Evolutionary conservation across 1,140 invertebrate genomes (phyloP).

Genomic region (Dinothrombium tinctorium): DNA sequence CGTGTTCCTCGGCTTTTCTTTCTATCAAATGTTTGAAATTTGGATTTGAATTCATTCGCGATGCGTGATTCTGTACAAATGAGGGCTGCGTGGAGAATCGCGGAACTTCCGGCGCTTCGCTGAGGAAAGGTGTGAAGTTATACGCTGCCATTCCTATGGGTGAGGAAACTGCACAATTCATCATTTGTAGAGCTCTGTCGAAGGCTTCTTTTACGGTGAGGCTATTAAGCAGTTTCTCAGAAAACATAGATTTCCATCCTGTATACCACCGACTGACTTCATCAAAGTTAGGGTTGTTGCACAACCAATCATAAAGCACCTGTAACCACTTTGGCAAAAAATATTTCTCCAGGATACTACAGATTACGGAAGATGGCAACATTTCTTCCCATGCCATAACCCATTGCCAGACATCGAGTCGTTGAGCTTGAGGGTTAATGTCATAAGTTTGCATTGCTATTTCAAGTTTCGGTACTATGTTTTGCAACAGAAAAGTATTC

Average conservation of each 20-base stretch:
- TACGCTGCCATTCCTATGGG: conserved; percentile 11
- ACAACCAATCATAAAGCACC: conserved; percentile 48
- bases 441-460: conserved; percentile 40
- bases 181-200: conserved; percentile 66
- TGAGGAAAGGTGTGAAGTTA: not conserved
- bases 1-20: conserved; percentile 56
- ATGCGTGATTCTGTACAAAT: not conserved
- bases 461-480: conserved; percentile 74
- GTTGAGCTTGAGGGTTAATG: conserved; percentile 64
- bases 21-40: conserved; percentile 72
- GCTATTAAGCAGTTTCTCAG: conserved; percentile 35
- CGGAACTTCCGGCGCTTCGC: not conserved
- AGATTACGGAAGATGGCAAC: conserved; percentile 40
- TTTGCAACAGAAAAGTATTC: conserved; percentile 57
- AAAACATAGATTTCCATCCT: conserved; percentile 59
- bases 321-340: conserved; percentile 75
- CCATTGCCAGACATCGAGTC: conserved; percentile 47
- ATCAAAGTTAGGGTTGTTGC: conserved; percentile 49
- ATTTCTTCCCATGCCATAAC: conserved; percentile 64
- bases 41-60: conserved; percentile 25
- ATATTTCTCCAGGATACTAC: conserved; percentile 44
- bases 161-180: conserved; percentile 45
- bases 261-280: conserved; percentile 67
- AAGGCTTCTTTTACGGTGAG: conserved; percentile 51
- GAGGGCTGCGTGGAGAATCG: conserved; percentile 8